These are phyloP conservation scores for Conops quadrifasciatus DNA, from an alignment of 2,888 invertebrate species.

Conservation along the genomic window DNA sequence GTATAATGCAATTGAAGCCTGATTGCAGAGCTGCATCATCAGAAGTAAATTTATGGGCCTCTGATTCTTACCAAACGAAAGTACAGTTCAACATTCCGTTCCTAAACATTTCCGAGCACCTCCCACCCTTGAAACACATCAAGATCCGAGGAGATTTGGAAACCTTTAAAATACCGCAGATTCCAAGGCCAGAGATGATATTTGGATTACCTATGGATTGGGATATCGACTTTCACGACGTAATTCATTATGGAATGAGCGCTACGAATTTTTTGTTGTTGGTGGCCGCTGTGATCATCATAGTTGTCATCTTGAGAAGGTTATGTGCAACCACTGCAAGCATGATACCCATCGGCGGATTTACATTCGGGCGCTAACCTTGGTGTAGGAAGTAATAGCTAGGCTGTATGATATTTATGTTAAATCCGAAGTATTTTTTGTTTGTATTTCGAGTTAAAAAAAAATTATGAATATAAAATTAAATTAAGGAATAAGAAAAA, in stretches of 20 bases:
- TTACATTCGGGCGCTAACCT: conserved; percentile 16
- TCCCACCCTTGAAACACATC: background rate
- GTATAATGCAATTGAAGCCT: conserved; percentile 2
- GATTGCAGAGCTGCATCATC: background rate
- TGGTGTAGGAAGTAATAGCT: background rate
- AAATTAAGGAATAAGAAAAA: background rate
- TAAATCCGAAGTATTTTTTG: background rate
- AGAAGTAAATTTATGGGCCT: conserved; percentile 7
- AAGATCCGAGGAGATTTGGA: conserved; percentile 8
- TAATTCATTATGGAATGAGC: conserved; percentile 9
- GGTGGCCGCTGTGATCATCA: conserved; percentile 8
- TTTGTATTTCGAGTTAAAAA: background rate
- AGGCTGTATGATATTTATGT: background rate
- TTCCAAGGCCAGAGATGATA: conserved; percentile 1
- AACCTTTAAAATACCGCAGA: conserved; percentile 15
- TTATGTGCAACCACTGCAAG: conserved; percentile 1
- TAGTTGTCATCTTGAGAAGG: conserved; percentile 5
- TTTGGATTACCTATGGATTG: background rate
- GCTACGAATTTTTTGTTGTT: background rate
- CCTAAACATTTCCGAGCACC: background rate
- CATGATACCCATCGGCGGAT: conserved; percentile 8
- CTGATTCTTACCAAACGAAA: background rate
- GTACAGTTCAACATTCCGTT: conserved; percentile 13
- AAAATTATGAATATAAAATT: background rate
- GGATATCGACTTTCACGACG: background rate